These are phyloP conservation scores for Caenorhabditis wallacei DNA, from an alignment of 2,888 invertebrate genomes.

Conservation along the genomic window DNA sequence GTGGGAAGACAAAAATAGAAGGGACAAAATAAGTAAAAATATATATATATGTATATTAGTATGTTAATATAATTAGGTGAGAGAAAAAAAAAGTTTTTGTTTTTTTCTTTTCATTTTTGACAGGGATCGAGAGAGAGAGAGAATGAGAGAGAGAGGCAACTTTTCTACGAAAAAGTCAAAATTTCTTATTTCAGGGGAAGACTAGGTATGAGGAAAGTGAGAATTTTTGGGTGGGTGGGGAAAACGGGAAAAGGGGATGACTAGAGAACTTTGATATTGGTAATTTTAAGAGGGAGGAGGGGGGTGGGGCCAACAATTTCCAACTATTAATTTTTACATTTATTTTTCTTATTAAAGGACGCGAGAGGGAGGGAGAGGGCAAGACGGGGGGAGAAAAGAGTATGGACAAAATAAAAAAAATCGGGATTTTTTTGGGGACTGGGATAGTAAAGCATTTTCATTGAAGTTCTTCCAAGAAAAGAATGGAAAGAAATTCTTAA, in stretches of 20 bases:
- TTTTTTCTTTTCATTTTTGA: background rate
- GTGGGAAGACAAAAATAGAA: background rate
- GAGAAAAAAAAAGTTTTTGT: background rate
- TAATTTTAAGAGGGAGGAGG: background rate
- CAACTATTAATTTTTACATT: too few species aligned
- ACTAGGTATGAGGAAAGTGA: background rate
- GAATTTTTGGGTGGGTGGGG: background rate
- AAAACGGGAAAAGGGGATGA: background rate
- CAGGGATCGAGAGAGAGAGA: too few species aligned
- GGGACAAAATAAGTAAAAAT: background rate
- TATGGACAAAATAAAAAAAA: too few species aligned
- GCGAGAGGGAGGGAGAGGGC: too few species aligned
- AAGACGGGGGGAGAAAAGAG: too few species aligned
- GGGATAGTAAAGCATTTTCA: conserved; percentile 7
- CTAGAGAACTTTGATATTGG: conserved; percentile 17
- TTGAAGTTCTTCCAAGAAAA: background rate
- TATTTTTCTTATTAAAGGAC: too few species aligned
- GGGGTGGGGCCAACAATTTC: background rate
- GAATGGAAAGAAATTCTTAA: background rate
- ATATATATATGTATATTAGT: background rate
- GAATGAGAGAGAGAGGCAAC: background rate
- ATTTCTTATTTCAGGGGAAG: background rate
- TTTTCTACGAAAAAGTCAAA: conserved; percentile 1
- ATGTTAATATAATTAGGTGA: background rate
- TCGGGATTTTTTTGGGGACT: too few species aligned